Evolutionary conservation across 2,888 invertebrate species (phyloP), one percentile per base, ranked within the genome.

Genomic region (Ochropleura leucogaster): DNA sequence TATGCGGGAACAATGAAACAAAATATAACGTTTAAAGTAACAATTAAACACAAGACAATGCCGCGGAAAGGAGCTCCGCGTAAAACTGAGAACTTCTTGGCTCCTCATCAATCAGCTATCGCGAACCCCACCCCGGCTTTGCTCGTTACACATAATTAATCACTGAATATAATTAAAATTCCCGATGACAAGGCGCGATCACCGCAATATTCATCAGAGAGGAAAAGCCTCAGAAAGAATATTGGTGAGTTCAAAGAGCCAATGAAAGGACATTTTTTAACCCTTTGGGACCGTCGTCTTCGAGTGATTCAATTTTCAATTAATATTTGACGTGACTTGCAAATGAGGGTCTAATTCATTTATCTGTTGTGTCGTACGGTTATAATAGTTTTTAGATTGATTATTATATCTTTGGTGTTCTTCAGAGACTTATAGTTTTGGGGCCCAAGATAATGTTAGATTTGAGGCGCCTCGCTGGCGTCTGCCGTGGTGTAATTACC

Each of bases 111-210:
- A 96, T 96, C 96, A 96, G 92, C 91, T 89, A 94, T 94, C 92
- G 88, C 88, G 85, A 86, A 89, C 91, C 90, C 79, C 77, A 86
- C 89, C 89, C 88, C 90, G 89, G 90, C 93, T 93, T 93, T 90
- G 91, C 93, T 93, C 91, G 90, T 93, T 94, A 94, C 92, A 93
- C 91, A 95, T 95, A 95, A 96, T 96, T 96, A 96, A 96, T 96
- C 95, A 96, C 91, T 88, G 90, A 91, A 94, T 95, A 94, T 96
- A 96, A 96, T 96, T 96, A 96, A 96, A 95, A 96, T 94, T 92
- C 91, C 89, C 92, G 94, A 96, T 96, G 96, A 96, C 96, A 95
- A 90, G 92, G 95, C 96, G 91, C 90, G 90, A 94, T 94, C 89
- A 90, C 90, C 89, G 88, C 92, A 91, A 89, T 90, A 91, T 90